Evolutionary conservation across 1,140 invertebrate species (phyloP).

Genomic region (Temnothorax nylanderi): DNA sequence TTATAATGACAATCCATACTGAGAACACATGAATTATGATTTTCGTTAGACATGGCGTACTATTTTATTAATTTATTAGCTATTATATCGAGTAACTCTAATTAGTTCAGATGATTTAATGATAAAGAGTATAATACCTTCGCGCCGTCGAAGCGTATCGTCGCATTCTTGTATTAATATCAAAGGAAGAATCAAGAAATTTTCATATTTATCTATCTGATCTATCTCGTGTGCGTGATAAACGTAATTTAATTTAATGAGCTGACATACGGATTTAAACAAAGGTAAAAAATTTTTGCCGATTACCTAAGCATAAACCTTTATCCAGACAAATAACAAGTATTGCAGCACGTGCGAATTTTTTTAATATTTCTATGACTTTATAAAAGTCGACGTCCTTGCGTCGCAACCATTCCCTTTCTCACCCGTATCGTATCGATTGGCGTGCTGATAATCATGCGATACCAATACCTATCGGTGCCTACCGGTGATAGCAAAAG

Average conservation of each 20-base stretch:
- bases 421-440: background rate
- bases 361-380: background rate
- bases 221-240: background rate
- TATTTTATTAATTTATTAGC: slow-evolving; percentile 31
- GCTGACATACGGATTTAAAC: background rate
- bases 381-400: slow-evolving; percentile 24
- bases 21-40: background rate
- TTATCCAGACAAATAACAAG: background rate
- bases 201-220: background rate
- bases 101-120: slow-evolving; percentile 24
- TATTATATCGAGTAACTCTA: slow-evolving; percentile 1
- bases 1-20: background rate
- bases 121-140: slow-evolving; percentile 30
- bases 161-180: background rate
- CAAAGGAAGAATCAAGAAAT: background rate
- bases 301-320: background rate
- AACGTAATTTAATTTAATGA: slow-evolving; percentile 17
- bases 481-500: slow-evolving; percentile 16
- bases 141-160: background rate
- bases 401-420: slow-evolving; percentile 33
- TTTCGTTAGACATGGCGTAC: background rate
- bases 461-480: background rate
- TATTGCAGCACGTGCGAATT: slow-evolving; percentile 5
- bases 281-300: background rate
- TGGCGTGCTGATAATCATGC: background rate